These are phyloP conservation scores for Craseonycteris thonglongyai DNA, from an alignment of 2,113 vertebrate genomes.

Conservation along the genomic window DNA sequence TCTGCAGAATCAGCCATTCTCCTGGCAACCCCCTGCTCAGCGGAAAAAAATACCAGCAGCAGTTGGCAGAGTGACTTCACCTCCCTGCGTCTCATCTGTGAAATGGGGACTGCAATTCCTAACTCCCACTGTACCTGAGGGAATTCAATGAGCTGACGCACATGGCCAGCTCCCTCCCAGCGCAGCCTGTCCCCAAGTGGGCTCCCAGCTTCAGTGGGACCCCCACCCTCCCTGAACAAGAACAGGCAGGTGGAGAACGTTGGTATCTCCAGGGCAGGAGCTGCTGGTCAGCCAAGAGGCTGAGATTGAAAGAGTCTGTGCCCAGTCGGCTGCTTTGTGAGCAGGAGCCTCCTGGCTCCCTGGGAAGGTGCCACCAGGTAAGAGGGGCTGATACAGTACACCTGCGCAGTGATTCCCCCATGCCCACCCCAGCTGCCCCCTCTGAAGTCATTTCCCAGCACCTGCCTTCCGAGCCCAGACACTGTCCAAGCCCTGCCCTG, in stretches of 20 bases:
- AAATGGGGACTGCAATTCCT: fast-evolving
- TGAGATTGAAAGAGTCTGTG: not conserved
- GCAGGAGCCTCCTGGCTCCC: not conserved
- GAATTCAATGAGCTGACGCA: fast-evolving
- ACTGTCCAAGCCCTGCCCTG: not conserved
- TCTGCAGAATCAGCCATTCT: not conserved
- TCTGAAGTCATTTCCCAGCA: conserved; percentile 3
- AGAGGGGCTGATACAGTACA: fast-evolving
- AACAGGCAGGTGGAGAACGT: not conserved
- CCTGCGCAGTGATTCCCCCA: fast-evolving
- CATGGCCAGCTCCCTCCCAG: fast-evolving
- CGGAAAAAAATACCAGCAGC: not conserved
- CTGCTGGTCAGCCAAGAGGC: not conserved
- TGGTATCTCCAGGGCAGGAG: not conserved
- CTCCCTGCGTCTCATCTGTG: not conserved
- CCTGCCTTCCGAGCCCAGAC: not conserved
- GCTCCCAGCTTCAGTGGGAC: fast-evolving
- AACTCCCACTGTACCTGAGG: not conserved
- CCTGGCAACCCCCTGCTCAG: not conserved
- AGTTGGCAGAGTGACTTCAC: not conserved
- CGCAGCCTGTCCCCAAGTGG: not conserved
- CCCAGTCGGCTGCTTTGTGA: not conserved
- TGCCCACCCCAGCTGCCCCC: not conserved
- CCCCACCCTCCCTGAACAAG: not conserved
- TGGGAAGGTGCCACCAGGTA: not conserved